phyloP scores from a whole-genome alignment of 2,888 invertebrate genomes.

The Acanthococcus lagerstroemiae region DNA sequence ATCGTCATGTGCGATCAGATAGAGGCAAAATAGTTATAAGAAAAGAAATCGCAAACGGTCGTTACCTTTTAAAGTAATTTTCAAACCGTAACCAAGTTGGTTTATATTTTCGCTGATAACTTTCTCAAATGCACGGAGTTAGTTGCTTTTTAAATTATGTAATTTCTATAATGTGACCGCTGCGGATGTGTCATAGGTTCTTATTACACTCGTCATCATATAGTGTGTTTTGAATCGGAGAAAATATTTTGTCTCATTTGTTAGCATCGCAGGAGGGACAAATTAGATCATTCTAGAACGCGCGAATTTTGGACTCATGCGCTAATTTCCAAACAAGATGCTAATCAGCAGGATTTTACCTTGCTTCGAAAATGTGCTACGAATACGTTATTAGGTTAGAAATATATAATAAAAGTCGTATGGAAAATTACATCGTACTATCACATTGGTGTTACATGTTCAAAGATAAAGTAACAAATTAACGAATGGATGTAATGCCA shows the following conservation, averaged over 20 bases:
- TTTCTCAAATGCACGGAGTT: background rate
- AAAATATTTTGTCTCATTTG: background rate
- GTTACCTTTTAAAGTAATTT: background rate
- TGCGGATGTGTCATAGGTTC: too few species aligned
- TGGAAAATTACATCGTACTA: background rate
- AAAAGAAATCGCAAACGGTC: background rate
- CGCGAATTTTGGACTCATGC: conserved; percentile 1
- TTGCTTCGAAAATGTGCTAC: conserved; percentile 2
- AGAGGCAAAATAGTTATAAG: too few species aligned
- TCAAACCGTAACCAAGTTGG: background rate
- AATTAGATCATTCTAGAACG: background rate
- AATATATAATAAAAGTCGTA: background rate
- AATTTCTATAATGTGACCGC: too few species aligned
- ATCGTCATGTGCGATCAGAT: too few species aligned
- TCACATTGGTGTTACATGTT: background rate
- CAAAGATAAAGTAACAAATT: conserved; percentile 18
- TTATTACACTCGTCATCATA: too few species aligned
- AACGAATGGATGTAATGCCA: conserved; percentile 10
- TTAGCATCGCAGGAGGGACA: background rate
- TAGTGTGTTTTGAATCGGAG: too few species aligned
- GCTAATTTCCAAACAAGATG: conserved; percentile 23
- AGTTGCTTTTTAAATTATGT: background rate
- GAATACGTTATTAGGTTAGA: conserved; percentile 17
- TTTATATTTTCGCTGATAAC: background rate
- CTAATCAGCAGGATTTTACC: conserved; percentile 19